Base-by-base conservation (phyloP, 2,888 invertebrate species). In the Drosophila prolongata region DNA sequence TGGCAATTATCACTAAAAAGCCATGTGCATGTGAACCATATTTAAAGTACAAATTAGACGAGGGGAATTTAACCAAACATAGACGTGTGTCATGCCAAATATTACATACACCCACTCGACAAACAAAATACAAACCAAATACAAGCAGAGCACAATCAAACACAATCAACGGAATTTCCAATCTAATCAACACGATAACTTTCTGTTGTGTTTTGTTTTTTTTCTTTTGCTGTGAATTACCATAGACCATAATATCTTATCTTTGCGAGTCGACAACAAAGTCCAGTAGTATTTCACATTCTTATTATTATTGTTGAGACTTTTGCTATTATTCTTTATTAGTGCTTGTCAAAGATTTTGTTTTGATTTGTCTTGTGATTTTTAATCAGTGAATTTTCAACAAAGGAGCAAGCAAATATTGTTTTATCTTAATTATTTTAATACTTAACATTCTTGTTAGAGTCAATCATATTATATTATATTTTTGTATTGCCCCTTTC, bases 181-280 rank as follows among this genome's bases (percentile, higher is more conserved):
- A 82, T 77, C 86, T 82, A 80, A 86, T 82, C 82, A 77, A 50
- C 65, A 53, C 64, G 54, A 70, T 59, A 67, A 71, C 60, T 62
- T 69, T 61, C 35, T 56, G 16, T 54, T 77, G 68, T 70, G 66
- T 43, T 57, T 11, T 50, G 16, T 34, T 42, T 16, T 16, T 43
- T 43, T 27, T 30, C 27, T 44, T 16, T 46, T 27, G 40, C n/a
- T 19, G 6, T 37, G 53, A 55, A 69, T 68, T 70, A 60, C 27
- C 61, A 61, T 60, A 40, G 24, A 47, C 19, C 38, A 46, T 37
- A 42, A 38, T 52, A 52, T 55, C 62, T 71, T 70, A 71, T 70
- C 55, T 44, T 19, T 38, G 52, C 14, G 16, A 24, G 27, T 11
- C 42, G 35, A 43, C 43, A 38, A 55, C 69, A 43, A 54, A 54